Base-by-base conservation (phyloP, 1,140 invertebrate species). In the Camponotus pennsylvanicus region DNA sequence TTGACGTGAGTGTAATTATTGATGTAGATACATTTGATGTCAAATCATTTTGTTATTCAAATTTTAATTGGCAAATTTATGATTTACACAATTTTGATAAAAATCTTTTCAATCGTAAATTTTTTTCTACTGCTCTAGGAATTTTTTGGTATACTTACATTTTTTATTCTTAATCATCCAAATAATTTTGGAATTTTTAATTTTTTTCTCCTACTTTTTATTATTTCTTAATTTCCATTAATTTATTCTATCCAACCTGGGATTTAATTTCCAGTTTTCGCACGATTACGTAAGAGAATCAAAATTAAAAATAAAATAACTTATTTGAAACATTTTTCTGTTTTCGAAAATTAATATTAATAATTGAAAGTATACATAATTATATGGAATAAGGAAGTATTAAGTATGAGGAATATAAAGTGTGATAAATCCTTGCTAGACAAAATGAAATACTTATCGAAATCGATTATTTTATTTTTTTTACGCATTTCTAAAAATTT, bases 221-320 rank as follows among this genome's bases (percentile, higher is more conserved):
- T 57, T 9, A 34, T 49, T 52, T 52, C 5, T 45, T 70, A n/a
- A 5, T 18, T 27, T 70, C 13, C 1, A 69, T 15, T 1, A n/a
- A 61, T 75, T 82, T 83, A 83, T 37, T 11, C 73, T 37, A 59
- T 82, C 32, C 79, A 63, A 73, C 57, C 79, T 83, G 79, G 69
- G 40, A 83, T 75, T 63, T 83, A 83, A 75, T 61, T 83, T 70
- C 73, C 11, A 4, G 11, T 52, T 52, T 49, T 80, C 55, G 27
- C 4, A 40, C 18, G 37, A 7, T 67, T 3, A 55, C 34, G 63
- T 37, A 61, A 63, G 0, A 42, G 7, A 55, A 52, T 69, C 9
- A 45, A 21, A 63, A n/a, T 77, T 21, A 49, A 15, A 49, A 37
- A 66, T 37, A 37, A 66, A 37, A 49, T 6, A 76, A 55, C 8